These are phyloP conservation scores for Caenorhabditis inopinata DNA, from an alignment of 1,140 invertebrate species.

Conservation along the genomic window DNA sequence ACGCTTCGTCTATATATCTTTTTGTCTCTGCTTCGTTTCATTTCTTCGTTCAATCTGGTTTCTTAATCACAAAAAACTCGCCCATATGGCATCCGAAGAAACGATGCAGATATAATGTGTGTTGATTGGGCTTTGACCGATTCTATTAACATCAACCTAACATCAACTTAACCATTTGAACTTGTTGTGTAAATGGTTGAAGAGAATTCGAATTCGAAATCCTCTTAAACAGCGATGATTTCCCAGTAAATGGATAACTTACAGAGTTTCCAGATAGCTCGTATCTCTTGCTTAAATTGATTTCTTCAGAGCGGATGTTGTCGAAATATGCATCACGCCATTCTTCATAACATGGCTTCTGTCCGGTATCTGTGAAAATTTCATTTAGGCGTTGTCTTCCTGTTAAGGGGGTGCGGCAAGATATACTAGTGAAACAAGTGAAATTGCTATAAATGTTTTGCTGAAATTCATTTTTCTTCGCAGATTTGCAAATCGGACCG, in stretches of 20 bases:
- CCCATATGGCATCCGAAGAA: conserved; percentile 10
- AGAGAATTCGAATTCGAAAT: no score
- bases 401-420: no score
- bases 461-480: no score
- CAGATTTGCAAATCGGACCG: no score
- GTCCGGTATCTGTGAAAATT: conserved; percentile 1
- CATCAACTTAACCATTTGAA: no score
- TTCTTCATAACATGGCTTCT: background rate
- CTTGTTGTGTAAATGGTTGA: background rate
- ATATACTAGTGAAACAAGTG: no score
- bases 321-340: background rate
- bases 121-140: background rate
- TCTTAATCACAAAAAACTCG: conserved; percentile 26
- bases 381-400: no score
- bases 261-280: background rate
- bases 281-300: no score
- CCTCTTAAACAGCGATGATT: no score
- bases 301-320: background rate
- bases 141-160: background rate
- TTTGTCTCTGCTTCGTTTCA: background rate
- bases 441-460: no score
- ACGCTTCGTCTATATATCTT: background rate
- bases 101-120: conserved; percentile 11
- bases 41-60: conserved; percentile 22
- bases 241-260: no score